Evolutionary conservation across 1,140 invertebrate genomes (phyloP).

Genomic region (Listronotus bonariensis): DNA sequence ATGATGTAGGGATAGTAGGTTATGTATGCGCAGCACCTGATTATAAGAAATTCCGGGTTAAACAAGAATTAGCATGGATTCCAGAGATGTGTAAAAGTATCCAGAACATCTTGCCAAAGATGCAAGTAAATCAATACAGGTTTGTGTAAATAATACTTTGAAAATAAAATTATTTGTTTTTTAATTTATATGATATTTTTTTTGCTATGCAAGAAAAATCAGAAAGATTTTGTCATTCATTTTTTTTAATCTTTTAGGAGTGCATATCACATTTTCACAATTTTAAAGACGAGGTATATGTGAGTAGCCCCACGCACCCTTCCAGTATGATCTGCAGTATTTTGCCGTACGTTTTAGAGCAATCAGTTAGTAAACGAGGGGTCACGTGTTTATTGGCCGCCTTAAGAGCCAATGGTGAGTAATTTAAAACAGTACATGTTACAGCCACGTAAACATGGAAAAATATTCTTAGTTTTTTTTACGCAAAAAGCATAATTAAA

Average conservation of each 20-base stretch:
- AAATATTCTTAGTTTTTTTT: too few relatives aligned
- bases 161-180: too few relatives aligned
- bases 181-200: too few relatives aligned
- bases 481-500: too few relatives aligned
- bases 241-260: slow-evolving; percentile 64
- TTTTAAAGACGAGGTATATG: slow-evolving; percentile 58
- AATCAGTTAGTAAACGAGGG: slow-evolving; percentile 81
- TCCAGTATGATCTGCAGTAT: slow-evolving; percentile 76
- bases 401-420: slow-evolving; percentile 79
- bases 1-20: slow-evolving; percentile 77
- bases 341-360: slow-evolving; percentile 72
- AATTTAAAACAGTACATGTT: too few relatives aligned
- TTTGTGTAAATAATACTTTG: slow-evolving; percentile 40
- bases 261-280: slow-evolving; percentile 77
- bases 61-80: slow-evolving; percentile 77
- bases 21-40: slow-evolving; percentile 87
- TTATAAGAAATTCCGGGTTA: slow-evolving; percentile 73
- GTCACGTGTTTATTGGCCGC: slow-evolving; percentile 86
- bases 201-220: too few relatives aligned
- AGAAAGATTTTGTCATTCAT: too few relatives aligned
- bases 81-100: slow-evolving; percentile 86
- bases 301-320: slow-evolving; percentile 73
- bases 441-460: too few relatives aligned
- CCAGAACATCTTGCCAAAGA: slow-evolving; percentile 64
- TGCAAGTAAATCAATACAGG: slow-evolving; percentile 63